Evolutionary conservation across 2,113 vertebrate species (phyloP), one percentile per base, ranked within the genome.

Genomic region (Centropus unirufus): DNA sequence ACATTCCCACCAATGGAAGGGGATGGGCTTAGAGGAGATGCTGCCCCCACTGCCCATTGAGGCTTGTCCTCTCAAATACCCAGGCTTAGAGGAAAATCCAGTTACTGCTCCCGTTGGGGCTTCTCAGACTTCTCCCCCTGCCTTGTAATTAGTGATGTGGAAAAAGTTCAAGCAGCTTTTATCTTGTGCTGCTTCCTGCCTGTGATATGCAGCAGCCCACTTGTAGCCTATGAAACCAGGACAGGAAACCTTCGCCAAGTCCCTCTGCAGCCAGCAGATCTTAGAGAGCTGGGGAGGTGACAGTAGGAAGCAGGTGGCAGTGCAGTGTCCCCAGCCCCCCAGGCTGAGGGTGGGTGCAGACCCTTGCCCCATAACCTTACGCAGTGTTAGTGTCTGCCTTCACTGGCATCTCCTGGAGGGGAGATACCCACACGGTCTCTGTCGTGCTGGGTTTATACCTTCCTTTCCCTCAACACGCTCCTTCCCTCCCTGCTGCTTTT

Each of bases 401-500:
- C 40, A 18, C 44, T n/a, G 20, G 47, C 47, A 46, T 66, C 75
- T 88, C 36, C 40, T 52, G 64, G 51, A 55, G 54, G 9, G 23
- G 69, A 73, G 70, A 34, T 59, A 8, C 0, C 75, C 68, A 36
- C 57, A 5, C 0, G 3, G 40, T 72, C 69, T 87, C 54, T 2
- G 1, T 84, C 80, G 20, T 52, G 47, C 57, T 44, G 66, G 11
- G 58, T 92, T 91, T 42, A 3, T 68, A 44, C 34, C 73, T 87
- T 87, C 54, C 49, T 18, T 44, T 76, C 78, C 55, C 0, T 1
- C 2, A 0, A 40, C 1, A 1, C 52, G 51, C 63, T 92, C 15
- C 30, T 30, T 88, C 30, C 17, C 20, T 93, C 77, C 79, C 63
- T 91, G 83, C 87, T 79, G 81, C 82, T 95, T 85, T 73, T 62